These are phyloP conservation scores for Apamea monoglypha DNA, from an alignment of 2,888 invertebrate species.

Conservation along the genomic window DNA sequence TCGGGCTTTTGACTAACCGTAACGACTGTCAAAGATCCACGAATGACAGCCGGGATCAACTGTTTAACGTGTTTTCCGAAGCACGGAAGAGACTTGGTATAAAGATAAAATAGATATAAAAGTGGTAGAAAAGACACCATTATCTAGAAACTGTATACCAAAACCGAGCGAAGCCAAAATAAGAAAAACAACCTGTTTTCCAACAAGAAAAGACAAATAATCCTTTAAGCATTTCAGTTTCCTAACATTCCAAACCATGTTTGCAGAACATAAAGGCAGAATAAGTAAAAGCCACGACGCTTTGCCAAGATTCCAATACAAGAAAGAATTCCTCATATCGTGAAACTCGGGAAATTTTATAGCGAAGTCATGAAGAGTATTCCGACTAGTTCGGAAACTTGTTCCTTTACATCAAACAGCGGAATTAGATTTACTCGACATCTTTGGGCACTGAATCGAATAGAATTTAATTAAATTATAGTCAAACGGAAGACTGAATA, in stretches of 20 bases:
- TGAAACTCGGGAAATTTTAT: constrained; percentile 26
- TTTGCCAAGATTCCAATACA: constrained; percentile 41
- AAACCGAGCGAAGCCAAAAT: neutral
- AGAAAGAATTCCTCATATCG: constrained; percentile 53
- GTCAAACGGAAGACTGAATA: neutral
- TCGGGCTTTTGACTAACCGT: no score
- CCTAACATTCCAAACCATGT: neutral
- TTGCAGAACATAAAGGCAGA: constrained; percentile 9
- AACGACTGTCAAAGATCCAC: no score
- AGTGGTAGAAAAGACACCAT: neutral
- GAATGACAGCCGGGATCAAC: no score
- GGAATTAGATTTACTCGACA: neutral
- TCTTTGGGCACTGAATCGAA: neutral
- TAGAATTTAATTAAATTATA: neutral
- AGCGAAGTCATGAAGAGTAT: constrained; percentile 29
- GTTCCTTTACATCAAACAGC: neutral
- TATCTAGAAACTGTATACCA: constrained; percentile 1
- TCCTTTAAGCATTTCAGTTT: neutral
- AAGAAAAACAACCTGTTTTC: neutral
- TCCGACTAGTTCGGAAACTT: constrained; percentile 23
- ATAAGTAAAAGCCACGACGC: neutral
- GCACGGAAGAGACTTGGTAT: no score
- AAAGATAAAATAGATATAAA: neutral
- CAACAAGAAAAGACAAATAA: neutral
- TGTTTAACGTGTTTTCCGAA: no score